These are phyloP conservation scores for Syngnathus rostellatus DNA, from an alignment of 2,797 vertebrate species.

Conservation along the genomic window DNA sequence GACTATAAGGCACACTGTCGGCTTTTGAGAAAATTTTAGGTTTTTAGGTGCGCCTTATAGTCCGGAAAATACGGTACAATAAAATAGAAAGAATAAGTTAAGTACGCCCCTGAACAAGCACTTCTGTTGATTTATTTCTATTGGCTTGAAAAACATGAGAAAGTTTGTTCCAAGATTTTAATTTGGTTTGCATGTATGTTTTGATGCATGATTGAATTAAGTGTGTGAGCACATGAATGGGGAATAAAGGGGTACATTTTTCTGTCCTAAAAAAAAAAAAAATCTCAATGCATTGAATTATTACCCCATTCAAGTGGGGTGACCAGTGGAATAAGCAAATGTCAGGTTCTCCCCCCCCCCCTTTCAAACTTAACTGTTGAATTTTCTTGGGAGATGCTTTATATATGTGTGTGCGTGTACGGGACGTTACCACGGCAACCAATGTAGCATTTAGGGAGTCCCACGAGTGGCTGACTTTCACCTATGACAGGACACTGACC, in stretches of 20 bases:
- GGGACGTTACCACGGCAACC: constrained; percentile 23
- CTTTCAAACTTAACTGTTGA: too few species aligned
- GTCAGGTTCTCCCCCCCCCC: neutral
- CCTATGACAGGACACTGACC: constrained; percentile 26
- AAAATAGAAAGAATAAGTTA: neutral
- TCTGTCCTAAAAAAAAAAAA: neutral
- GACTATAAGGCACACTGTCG: too few species aligned
- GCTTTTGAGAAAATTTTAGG: too few species aligned
- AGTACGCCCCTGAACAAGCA: neutral
- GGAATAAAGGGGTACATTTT: constrained; percentile 9
- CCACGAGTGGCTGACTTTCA: constrained; percentile 33
- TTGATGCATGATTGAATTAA: constrained; percentile 54
- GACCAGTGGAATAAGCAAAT: constrained; percentile 7
- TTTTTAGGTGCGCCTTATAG: too few species aligned
- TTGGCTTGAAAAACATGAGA: neutral
- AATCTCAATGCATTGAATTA: constrained; percentile 16
- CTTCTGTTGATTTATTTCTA: neutral
- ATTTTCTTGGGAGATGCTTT: constrained; percentile 5
- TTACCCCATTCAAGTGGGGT: constrained; percentile 9
- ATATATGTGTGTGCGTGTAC: constrained; percentile 18
- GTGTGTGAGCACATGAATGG: constrained; percentile 16
- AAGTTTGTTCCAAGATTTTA: neutral
- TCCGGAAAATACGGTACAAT: too few species aligned
- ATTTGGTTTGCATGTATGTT: constrained; percentile 8
- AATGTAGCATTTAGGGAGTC: constrained; percentile 58